A percentile compares a stretch with the other conserved stretches of the same genome.
Evolutionary conservation across 2,888 invertebrate species (phyloP).

Genomic region (Opisthograptis luteolata): DNA sequence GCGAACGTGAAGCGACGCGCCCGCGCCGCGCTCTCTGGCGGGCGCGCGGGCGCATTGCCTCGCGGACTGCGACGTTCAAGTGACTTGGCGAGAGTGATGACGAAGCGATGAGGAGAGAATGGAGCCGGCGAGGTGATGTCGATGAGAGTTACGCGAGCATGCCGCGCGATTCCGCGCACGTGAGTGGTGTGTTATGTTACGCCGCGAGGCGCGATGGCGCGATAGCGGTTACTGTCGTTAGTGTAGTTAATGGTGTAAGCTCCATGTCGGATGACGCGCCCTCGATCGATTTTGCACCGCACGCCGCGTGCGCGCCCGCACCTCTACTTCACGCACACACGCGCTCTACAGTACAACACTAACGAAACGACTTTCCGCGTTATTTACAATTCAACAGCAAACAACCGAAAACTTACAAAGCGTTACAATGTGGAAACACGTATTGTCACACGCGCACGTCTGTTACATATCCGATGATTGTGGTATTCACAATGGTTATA

Average conservation of each 20-base stretch:
- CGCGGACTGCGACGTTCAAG: conserved; percentile 5
- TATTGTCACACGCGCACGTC: conserved; percentile 82
- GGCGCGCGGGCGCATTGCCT: conserved; percentile 11
- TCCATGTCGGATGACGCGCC: conserved; percentile 73
- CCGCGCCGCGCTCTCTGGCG: background rate
- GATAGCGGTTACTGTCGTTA: conserved; percentile 74
- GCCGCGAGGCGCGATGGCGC: conserved; percentile 47
- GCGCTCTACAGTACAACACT: conserved; percentile 69
- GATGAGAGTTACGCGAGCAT: conserved; percentile 50
- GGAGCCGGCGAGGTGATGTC: conserved; percentile 22
- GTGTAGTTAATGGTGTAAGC: conserved; percentile 83
- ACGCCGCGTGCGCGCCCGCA: conserved; percentile 55
- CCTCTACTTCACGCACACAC: conserved; percentile 64
- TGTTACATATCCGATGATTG: conserved; percentile 82
- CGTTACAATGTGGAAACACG: conserved; percentile 81
- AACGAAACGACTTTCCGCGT: conserved; percentile 73
- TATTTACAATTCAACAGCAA: conserved; percentile 82
- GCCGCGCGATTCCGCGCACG: conserved; percentile 56
- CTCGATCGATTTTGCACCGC: conserved; percentile 84
- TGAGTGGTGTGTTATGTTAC: conserved; percentile 64
- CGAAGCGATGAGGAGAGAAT: conserved; percentile 20
- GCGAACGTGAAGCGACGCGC: conserved; percentile 34
- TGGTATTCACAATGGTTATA: conserved; percentile 84
- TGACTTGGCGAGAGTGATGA: conserved; percentile 15
- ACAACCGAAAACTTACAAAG: conserved; percentile 83